Evolutionary conservation across 1,140 invertebrate species (phyloP).

Genomic region (Drosophila auraria): DNA sequence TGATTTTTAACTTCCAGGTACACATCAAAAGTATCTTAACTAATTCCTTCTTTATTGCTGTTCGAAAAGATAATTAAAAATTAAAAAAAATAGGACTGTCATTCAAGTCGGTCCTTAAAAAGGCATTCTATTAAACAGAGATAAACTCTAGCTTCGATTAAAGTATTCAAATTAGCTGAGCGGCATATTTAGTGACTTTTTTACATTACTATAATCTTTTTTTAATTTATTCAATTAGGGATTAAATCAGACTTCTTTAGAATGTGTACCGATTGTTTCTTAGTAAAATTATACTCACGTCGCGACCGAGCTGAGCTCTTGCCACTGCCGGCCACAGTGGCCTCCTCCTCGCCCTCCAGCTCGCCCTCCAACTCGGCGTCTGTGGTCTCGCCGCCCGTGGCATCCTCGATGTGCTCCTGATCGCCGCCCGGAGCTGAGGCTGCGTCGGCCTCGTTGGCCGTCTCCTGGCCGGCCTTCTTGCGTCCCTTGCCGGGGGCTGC

Average conservation of each 20-base stretch:
- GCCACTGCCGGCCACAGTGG: slow-evolving; percentile 55
- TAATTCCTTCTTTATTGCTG: background rate
- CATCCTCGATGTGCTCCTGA: slow-evolving; percentile 28
- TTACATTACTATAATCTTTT: too few relatives aligned
- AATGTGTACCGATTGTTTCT: background rate
- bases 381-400: slow-evolving; percentile 49
- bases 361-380: slow-evolving; percentile 58
- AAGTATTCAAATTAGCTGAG: too few relatives aligned
- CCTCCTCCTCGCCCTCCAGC: slow-evolving; percentile 63
- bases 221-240: background rate
- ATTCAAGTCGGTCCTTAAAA: too few relatives aligned
- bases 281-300: slow-evolving; percentile 47
- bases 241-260: background rate
- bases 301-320: slow-evolving; percentile 66
- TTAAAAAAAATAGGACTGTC: background rate
- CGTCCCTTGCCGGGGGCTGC: slow-evolving; percentile 45
- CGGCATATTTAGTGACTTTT: too few relatives aligned
- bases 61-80: too few relatives aligned
- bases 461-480: slow-evolving; percentile 72
- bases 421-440: slow-evolving; percentile 9
- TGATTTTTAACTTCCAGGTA: background rate
- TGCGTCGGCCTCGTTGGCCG: slow-evolving; percentile 41
- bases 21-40: background rate
- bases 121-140: too few relatives aligned
- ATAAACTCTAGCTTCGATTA: too few relatives aligned